phyloP scores from a whole-genome alignment of 2,113 vertebrate species.

The Ictalurus furcatus region DNA sequence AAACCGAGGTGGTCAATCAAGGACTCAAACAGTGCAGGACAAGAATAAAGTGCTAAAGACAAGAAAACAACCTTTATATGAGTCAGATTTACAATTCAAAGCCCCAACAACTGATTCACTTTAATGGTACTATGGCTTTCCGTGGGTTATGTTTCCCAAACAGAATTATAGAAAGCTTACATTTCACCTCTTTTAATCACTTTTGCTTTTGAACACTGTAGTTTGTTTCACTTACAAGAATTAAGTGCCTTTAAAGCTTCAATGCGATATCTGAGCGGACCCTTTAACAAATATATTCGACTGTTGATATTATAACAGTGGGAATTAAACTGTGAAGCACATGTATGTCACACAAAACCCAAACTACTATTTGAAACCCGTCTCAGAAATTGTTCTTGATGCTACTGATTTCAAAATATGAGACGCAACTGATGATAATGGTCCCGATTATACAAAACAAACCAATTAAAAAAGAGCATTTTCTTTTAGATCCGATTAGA shows the following conservation, averaged over 20 bases:
- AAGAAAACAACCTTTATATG: not conserved
- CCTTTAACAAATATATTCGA: not conserved
- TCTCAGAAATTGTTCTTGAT: not conserved
- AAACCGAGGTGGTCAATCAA: slow-evolving; percentile 1
- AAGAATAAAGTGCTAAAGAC: not conserved
- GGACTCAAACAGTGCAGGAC: not conserved
- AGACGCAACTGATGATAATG: not conserved
- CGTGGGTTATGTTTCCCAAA: not conserved
- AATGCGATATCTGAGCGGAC: not conserved
- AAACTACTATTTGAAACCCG: not conserved
- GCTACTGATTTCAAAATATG: not conserved
- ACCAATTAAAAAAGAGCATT: not conserved
- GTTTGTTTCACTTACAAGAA: not conserved
- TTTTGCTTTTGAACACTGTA: not conserved
- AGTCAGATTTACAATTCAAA: not conserved
- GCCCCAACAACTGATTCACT: not conserved
- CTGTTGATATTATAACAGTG: not conserved
- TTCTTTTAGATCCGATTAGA: not conserved
- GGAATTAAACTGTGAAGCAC: not conserved
- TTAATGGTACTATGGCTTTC: not conserved
- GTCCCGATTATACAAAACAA: not conserved
- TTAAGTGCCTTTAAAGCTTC: not conserved
- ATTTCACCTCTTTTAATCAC: not conserved
- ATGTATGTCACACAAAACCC: not conserved
- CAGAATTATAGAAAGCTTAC: not conserved